A percentile compares a stretch with the other conserved stretches of the same genome.
phyloP scores from a whole-genome alignment of 1,140 invertebrate species.

The Aphelinus atriplicis region DNA sequence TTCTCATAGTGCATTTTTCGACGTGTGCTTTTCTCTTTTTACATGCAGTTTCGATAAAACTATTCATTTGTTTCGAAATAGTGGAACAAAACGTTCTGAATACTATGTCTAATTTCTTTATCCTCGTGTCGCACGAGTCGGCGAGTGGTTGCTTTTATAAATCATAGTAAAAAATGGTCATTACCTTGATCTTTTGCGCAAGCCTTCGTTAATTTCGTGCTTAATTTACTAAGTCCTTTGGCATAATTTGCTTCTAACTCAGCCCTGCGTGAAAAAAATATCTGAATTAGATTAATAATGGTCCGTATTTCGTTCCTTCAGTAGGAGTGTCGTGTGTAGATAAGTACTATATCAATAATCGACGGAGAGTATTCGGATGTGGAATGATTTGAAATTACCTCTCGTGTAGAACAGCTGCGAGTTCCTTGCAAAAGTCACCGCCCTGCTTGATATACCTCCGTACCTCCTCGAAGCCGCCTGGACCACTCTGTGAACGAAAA shows the following conservation, averaged over 20 bases:
- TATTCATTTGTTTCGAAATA: too few relatives aligned
- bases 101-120: too few relatives aligned
- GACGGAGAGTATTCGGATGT: too few relatives aligned
- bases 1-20: too few relatives aligned
- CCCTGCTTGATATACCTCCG: slow-evolving; percentile 92
- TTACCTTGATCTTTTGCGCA: slow-evolving; percentile 70
- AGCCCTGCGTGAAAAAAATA: slow-evolving; percentile 67
- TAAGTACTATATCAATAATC: slow-evolving; percentile 12
- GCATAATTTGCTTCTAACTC: slow-evolving; percentile 91
- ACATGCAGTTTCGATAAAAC: too few relatives aligned
- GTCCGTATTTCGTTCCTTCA: slow-evolving; percentile 16
- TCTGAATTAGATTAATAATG: neutral
- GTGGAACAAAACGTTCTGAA: too few relatives aligned
- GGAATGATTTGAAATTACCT: slow-evolving; percentile 69
- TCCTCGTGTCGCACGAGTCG: too few relatives aligned
- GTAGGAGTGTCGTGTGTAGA: neutral
- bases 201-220: slow-evolving; percentile 84
- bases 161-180: neutral
- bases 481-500: slow-evolving; percentile 75
- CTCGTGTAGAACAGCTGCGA: slow-evolving; percentile 88
- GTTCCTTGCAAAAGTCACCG: slow-evolving; percentile 92
- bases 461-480: slow-evolving; percentile 93
- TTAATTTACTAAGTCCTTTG: slow-evolving; percentile 88
- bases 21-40: too few relatives aligned
- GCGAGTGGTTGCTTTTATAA: too few relatives aligned